A percentile compares a stretch with the other conserved stretches of the same genome.
Evolutionary conservation across 2,797 vertebrate species (phyloP).

Genomic region (Eurystomus glaucurus): DNA sequence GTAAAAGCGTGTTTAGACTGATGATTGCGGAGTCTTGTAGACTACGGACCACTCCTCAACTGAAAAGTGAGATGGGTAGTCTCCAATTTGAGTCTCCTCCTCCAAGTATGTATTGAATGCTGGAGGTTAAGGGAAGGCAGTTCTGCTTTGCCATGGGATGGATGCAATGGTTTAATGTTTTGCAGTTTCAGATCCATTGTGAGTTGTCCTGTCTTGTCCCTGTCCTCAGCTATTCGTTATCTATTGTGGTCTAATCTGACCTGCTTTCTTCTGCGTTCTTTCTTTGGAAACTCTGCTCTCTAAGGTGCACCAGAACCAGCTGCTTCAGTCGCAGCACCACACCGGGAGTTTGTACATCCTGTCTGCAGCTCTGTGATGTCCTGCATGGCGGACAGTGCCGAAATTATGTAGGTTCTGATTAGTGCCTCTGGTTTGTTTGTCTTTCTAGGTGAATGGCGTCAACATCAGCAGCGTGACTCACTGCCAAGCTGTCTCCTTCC

Average conservation of each 20-base stretch:
- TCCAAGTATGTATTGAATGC: neutral
- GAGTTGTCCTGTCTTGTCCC: neutral
- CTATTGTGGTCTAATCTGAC: neutral
- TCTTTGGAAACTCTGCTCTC: neutral
- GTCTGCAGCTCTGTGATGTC: neutral
- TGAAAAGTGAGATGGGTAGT: neutral
- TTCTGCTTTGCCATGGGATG: neutral
- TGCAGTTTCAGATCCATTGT: neutral
- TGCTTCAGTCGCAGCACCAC: neutral
- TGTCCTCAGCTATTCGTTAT: neutral
- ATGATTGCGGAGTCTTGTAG: neutral
- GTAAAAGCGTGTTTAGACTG: neutral
- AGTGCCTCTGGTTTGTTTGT: slow-evolving; percentile 49
- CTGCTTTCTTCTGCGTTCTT: neutral
- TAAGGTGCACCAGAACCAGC: neutral
- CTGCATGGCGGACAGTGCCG: neutral
- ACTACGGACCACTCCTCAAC: neutral
- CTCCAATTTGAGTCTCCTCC: neutral
- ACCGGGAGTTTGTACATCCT: neutral
- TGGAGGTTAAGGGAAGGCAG: neutral
- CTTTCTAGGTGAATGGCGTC: slow-evolving; percentile 89
- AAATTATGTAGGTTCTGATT: slow-evolving; percentile 12
- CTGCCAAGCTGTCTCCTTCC: slow-evolving; percentile 86
- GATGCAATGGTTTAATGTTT: neutral
- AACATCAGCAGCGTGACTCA: slow-evolving; percentile 91